These are phyloP conservation scores for Danio tinwini DNA, from an alignment of 2,797 vertebrate species.

Conservation along the genomic window DNA sequence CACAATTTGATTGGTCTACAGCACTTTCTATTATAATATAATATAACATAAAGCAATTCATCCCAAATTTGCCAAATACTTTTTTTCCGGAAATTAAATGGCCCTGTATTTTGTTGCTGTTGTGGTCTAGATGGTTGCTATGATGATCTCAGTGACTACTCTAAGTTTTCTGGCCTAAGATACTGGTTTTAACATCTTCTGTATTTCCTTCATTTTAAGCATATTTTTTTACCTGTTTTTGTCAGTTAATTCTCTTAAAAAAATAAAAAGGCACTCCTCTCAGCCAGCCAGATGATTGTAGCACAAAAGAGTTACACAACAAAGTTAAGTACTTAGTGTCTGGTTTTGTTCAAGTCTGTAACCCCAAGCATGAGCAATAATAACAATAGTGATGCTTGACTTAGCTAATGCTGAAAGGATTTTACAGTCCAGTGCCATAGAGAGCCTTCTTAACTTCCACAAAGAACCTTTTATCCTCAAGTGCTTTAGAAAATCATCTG, in stretches of 20 bases:
- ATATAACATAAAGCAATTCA: too few species aligned
- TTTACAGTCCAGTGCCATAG: constrained; percentile 2
- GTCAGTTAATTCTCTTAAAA: not conserved
- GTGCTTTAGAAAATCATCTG: not conserved
- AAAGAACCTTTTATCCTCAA: not conserved
- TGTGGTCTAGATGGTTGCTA: not conserved
- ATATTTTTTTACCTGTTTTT: too few species aligned
- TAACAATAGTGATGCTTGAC: constrained; percentile 6
- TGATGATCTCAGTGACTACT: not conserved
- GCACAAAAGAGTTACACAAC: not conserved
- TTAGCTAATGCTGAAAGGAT: constrained; percentile 1
- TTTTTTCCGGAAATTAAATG: too few species aligned
- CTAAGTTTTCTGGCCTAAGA: too few species aligned
- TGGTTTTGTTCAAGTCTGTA: not conserved
- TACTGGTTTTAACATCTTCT: too few species aligned
- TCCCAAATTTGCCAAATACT: too few species aligned
- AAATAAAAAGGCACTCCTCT: not conserved
- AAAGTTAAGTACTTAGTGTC: constrained; percentile 5
- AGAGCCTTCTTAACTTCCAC: not conserved
- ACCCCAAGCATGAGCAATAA: not conserved
- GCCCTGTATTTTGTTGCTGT: not conserved
- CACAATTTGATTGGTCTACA: too few species aligned
- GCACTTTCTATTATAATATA: too few species aligned
- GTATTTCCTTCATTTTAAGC: too few species aligned
- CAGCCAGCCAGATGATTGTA: not conserved